Base-by-base conservation (phyloP, 2,113 vertebrate species). In the Oncorhynchus keta region DNA sequence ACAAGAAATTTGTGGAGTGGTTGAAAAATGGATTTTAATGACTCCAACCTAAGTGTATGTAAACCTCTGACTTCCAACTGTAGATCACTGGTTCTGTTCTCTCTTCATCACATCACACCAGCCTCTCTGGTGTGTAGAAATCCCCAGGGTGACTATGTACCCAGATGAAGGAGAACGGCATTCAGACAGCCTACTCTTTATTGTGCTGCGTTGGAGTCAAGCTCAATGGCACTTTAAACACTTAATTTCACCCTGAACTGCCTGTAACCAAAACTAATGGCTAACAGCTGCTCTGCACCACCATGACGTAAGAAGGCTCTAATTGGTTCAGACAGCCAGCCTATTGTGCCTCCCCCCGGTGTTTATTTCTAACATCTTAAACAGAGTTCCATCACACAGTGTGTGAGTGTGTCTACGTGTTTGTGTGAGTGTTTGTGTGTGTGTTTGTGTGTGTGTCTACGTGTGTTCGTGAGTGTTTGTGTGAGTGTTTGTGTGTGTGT, bases 221-320 rank as follows among this genome's bases (percentile, higher is more conserved):
- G 76, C 71, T 76, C 85, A 83, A 79, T 81, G 87, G 77, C 87
- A 79, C 80, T 86, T 85, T 85, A 85, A 87, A 81, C 80, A 80
- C 88, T 87, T 86, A 76, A 79, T 89, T 82, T 84, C 72, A 70
- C 81, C 62, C 80, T 16, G 59, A 84, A 83, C 76, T 71, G 82
- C 55, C 64, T 12, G 75, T 79, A 81, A 86, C 87, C 85, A 81
- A 80, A 78, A 14, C 76, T 85, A 81, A 84, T 82, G 78, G 79
- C 76, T 80, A 76, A 89, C 85, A 84, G 70, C 18, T 7, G 59
- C 79, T 78, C 78, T 81, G 83, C 83, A 84, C 80, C 68, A 73
- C 64, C 24, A 18, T 88, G 86, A 89, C 82, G 76, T 65, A 79
- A 83, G 81, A 81, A 75, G 1, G 3, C 68, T 69, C 68, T 77